phyloP scores from a whole-genome alignment of 2,888 invertebrate genomes.

The Protophormia terraenovae region DNA sequence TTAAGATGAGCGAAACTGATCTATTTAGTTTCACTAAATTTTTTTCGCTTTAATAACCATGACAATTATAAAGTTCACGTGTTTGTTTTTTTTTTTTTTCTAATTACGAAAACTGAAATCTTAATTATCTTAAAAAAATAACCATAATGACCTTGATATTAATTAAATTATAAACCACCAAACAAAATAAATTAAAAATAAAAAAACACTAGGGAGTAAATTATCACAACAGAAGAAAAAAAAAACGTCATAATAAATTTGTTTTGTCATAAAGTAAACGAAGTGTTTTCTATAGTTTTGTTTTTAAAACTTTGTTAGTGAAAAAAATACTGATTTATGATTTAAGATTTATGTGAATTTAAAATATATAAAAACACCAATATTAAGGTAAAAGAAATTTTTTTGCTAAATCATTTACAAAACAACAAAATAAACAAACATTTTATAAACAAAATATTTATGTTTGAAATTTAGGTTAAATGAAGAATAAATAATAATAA shows the following conservation, averaged over 20 bases:
- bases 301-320: too few relatives aligned
- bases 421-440: neutral
- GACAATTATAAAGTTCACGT: neutral
- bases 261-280: neutral
- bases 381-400: neutral
- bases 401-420: neutral
- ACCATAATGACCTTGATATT: slow-evolving; percentile 14
- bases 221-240: neutral
- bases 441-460: neutral
- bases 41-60: neutral
- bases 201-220: neutral
- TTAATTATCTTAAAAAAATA: neutral
- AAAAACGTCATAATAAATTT: neutral
- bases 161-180: neutral
- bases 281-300: too few relatives aligned
- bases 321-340: too few relatives aligned
- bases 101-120: neutral
- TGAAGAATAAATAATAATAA: too few relatives aligned
- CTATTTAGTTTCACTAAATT: neutral
- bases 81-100: neutral
- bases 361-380: neutral
- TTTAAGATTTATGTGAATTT: neutral
- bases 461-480: neutral
- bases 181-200: neutral
- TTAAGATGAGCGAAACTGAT: neutral